A percentile compares a stretch with the other conserved stretches of the same genome.
Evolutionary conservation across 2,113 vertebrate species (phyloP).

Genomic region (Malaclemys terrapin): DNA sequence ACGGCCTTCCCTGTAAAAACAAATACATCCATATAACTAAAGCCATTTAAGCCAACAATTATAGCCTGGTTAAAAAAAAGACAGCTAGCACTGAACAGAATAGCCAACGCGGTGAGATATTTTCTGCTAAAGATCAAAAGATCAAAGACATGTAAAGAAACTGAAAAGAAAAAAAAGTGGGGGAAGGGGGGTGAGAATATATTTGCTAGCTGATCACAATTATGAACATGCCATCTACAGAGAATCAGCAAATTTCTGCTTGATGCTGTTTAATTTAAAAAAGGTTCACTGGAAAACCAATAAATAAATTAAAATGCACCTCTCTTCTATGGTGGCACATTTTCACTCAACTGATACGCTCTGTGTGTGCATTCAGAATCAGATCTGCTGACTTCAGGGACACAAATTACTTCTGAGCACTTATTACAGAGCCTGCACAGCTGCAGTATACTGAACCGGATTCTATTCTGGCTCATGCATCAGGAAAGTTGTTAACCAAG

Average conservation of each 20-base stretch:
- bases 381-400: neutral
- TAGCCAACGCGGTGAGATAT: neutral
- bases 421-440: neutral
- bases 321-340: neutral
- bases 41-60: neutral
- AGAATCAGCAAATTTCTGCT: neutral
- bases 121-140: neutral
- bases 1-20: constrained; percentile 92
- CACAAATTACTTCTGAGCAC: neutral
- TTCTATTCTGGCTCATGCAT: neutral
- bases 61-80: neutral
- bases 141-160: neutral
- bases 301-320: neutral
- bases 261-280: neutral
- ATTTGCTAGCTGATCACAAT: neutral
- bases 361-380: neutral
- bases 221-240: neutral
- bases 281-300: neutral
- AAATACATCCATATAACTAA: constrained; percentile 37
- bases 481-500: neutral
- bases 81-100: neutral
- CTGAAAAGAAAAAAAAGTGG: neutral
- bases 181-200: neutral
- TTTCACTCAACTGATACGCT: neutral
- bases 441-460: neutral